These are phyloP conservation scores for Phengaris arion DNA, from an alignment of 2,888 invertebrate genomes.

Conservation along the genomic window DNA sequence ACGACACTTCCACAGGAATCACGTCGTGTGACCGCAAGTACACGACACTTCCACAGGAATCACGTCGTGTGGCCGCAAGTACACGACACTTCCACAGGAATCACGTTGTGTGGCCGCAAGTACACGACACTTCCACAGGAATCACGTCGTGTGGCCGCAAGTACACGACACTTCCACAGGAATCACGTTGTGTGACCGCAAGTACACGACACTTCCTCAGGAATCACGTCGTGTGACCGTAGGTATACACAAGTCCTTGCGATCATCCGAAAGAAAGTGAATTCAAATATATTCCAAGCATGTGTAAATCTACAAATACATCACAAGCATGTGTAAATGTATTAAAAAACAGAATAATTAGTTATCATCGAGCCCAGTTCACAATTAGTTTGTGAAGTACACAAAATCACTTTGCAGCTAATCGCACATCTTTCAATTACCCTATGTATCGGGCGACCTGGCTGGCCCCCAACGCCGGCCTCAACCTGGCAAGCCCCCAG, in stretches of 20 bases:
- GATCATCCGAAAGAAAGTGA: neutral
- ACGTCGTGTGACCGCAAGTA: too few relatives aligned
- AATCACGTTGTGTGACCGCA: too few relatives aligned
- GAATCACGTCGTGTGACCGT: too few relatives aligned
- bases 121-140: too few relatives aligned
- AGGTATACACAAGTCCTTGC: constrained; percentile 25
- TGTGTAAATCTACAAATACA: neutral
- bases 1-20: too few relatives aligned
- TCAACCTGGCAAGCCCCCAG: neutral
- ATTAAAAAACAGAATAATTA: neutral
- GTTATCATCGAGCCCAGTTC: neutral
- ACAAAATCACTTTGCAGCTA: neutral
- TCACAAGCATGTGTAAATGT: neutral
- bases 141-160: too few relatives aligned
- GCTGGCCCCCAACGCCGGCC: neutral
- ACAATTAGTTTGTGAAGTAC: neutral
- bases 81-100: too few relatives aligned
- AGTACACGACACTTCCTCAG: too few relatives aligned
- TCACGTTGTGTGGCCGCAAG: too few relatives aligned
- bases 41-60: too few relatives aligned
- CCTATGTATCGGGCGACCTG: constrained; percentile 1
- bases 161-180: too few relatives aligned
- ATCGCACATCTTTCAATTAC: constrained; percentile 12
- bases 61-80: too few relatives aligned
- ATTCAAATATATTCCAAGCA: neutral